Evolutionary conservation across 2,797 vertebrate species (phyloP).

Genomic region (Macroramphosus scolopax): DNA sequence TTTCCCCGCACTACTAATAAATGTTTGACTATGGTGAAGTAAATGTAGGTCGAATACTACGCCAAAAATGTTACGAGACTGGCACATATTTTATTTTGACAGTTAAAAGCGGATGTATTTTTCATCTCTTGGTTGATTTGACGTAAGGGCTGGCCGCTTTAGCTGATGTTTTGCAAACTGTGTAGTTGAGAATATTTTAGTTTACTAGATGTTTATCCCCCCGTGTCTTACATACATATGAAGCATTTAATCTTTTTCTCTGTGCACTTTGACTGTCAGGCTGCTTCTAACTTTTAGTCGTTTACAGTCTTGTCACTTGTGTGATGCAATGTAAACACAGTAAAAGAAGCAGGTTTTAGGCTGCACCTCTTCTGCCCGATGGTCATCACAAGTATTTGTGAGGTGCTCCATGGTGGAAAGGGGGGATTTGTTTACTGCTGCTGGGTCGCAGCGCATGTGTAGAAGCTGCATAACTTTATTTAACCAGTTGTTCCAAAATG

Average conservation of each 20-base stretch:
- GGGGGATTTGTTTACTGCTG: background rate
- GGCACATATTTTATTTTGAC: slow-evolving; percentile 37
- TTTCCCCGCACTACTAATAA: background rate
- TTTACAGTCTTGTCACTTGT: background rate
- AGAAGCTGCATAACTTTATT: background rate
- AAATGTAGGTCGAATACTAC: background rate
- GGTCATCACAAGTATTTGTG: slow-evolving; percentile 12
- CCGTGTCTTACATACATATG: background rate
- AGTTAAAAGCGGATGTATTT: slow-evolving; percentile 16
- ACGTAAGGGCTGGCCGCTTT: slow-evolving; percentile 1
- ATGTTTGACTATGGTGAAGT: background rate
- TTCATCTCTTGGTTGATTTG: background rate
- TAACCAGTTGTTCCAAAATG: background rate
- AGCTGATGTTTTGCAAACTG: slow-evolving; percentile 36
- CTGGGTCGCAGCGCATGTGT: too few relatives aligned
- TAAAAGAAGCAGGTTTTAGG: slow-evolving; percentile 20
- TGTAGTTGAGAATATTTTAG: slow-evolving; percentile 17
- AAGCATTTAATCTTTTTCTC: too few relatives aligned
- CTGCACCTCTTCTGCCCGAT: slow-evolving; percentile 30
- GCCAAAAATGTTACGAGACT: background rate
- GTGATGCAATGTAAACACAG: slow-evolving; percentile 45
- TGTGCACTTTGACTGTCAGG: background rate
- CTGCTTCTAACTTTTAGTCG: background rate
- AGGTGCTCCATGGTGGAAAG: background rate
- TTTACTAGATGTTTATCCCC: background rate